Conservation (phyloP, 2,113 vertebrate species). For the Myxocyprinus asiaticus region DNA sequence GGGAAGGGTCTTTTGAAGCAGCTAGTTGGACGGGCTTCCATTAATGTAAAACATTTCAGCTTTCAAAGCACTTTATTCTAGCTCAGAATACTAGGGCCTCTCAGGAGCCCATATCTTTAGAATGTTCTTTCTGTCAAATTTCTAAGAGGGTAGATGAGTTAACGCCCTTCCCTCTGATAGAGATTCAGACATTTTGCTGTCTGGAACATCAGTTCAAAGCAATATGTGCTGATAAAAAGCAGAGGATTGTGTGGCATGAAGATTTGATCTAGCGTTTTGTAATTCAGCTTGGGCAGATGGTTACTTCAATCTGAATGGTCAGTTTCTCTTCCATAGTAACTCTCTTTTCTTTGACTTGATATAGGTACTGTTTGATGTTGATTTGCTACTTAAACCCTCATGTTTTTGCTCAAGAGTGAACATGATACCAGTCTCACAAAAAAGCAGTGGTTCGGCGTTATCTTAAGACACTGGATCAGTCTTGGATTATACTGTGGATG, state of each 20-base stretch:
- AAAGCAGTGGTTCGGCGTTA: slow-evolving; percentile 46
- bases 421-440: slow-evolving; percentile 46
- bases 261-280: slow-evolving; percentile 25
- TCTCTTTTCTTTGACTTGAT: neutral
- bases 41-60: slow-evolving; percentile 79
- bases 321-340: neutral
- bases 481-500: slow-evolving; percentile 32
- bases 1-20: slow-evolving; percentile 75
- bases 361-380: too few relatives aligned
- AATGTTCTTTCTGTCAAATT: slow-evolving; percentile 66
- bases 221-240: slow-evolving; percentile 12
- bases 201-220: slow-evolving; percentile 24
- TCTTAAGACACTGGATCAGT: slow-evolving; percentile 54
- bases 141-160: slow-evolving; percentile 41
- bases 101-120: slow-evolving; percentile 68
- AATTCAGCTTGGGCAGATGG: slow-evolving; percentile 24
- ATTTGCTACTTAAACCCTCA: slow-evolving; percentile 48
- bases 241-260: slow-evolving; percentile 19
- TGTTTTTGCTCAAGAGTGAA: slow-evolving; percentile 60
- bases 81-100: slow-evolving; percentile 62
- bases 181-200: slow-evolving; percentile 46
- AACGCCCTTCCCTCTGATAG: slow-evolving; percentile 39
- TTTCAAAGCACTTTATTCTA: slow-evolving; percentile 78
- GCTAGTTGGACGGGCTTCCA: slow-evolving; percentile 76
- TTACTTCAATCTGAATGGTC: neutral